Percentiles rank a stretch among this genome's conserved stretches.
Evolutionary conservation across 2,113 vertebrate species (phyloP).

Genomic region (Vimba vimba): DNA sequence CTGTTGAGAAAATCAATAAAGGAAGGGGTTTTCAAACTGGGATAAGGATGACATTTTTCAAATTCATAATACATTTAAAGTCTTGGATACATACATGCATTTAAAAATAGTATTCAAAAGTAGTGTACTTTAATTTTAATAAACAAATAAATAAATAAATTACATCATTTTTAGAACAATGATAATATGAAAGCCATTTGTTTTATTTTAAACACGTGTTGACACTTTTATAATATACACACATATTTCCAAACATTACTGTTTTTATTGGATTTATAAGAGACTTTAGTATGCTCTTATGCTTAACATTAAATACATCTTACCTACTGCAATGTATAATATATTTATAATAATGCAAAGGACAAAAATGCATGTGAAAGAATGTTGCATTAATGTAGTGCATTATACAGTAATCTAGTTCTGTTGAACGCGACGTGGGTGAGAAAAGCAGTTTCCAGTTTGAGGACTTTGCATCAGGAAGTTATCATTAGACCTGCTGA

Average conservation of each 20-base stretch:
- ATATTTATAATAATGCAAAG: background rate
- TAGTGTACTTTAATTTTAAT: background rate
- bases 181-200: background rate
- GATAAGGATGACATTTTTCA: background rate
- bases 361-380: background rate
- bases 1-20: background rate
- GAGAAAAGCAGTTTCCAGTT: background rate
- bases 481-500: background rate
- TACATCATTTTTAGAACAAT: background rate
- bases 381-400: background rate
- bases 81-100: too few species aligned
- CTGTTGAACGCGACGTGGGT: background rate
- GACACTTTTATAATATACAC: background rate
- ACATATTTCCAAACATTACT: too few species aligned
- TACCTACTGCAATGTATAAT: background rate
- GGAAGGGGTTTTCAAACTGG: too few species aligned
- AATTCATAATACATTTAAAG: background rate
- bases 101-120: too few species aligned
- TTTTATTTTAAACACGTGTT: background rate
- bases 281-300: too few species aligned
- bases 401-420: background rate
- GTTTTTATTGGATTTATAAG: too few species aligned
- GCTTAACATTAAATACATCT: background rate
- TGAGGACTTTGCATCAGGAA: background rate
- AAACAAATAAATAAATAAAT: background rate